phyloP scores from a whole-genome alignment of 1,140 invertebrate species.

The Sinonovacula constricta region DNA sequence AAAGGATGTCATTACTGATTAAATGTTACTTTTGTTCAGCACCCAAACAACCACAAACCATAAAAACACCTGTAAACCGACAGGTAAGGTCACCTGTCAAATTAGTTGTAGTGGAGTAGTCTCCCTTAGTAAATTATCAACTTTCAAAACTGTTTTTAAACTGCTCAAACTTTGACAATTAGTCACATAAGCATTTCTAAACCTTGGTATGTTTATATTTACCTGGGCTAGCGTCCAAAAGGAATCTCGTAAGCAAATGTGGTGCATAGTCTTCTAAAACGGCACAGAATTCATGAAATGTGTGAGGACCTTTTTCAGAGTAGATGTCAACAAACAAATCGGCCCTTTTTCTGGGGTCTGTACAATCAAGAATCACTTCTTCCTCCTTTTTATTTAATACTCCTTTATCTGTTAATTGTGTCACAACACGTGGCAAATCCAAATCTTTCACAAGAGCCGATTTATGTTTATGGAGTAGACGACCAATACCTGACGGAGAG shows the following conservation, averaged over 20 bases:
- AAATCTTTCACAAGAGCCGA: conserved; percentile 30
- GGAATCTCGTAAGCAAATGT: conserved; percentile 42
- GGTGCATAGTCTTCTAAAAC: conserved; percentile 43
- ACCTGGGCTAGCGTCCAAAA: conserved; percentile 42
- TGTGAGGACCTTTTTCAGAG: conserved; percentile 34
- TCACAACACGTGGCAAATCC: conserved; percentile 34
- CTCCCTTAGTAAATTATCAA: neutral
- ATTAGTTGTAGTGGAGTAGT: neutral
- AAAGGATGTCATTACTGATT: no score
- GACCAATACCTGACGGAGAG: conserved; percentile 42
- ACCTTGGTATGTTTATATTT: neutral
- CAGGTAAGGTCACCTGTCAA: neutral
- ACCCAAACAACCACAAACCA: no score
- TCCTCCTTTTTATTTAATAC: conserved; percentile 44
- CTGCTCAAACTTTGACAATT: neutral
- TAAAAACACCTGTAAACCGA: no score
- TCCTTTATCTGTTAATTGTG: conserved; percentile 31
- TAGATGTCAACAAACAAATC: conserved; percentile 44
- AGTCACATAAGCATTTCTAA: neutral
- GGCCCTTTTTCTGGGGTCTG: conserved; percentile 27
- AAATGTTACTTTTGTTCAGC: no score
- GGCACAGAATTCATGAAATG: conserved; percentile 46
- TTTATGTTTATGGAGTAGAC: conserved; percentile 47
- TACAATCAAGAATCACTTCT: conserved; percentile 43
- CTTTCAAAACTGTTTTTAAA: neutral